These are phyloP conservation scores for Chrysogorgia sp. DNA, from an alignment of 92 coral and sea anemone species.

Conservation along the genomic window DNA sequence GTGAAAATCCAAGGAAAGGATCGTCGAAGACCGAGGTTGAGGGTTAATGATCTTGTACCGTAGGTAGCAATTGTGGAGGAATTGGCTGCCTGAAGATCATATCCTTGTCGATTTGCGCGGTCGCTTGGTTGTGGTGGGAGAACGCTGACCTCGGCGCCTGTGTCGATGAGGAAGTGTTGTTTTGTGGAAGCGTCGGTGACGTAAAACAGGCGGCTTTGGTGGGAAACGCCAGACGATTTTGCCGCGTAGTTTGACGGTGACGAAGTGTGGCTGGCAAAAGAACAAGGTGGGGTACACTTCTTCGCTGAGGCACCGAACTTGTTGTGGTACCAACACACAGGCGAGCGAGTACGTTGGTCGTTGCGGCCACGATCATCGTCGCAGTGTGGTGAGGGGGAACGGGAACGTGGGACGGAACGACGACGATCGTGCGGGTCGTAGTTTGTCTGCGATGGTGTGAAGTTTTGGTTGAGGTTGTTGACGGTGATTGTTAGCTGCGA, in stretches of 20 bases:
- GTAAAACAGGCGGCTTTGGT: neutral
- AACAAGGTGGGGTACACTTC: neutral
- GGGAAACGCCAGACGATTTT: neutral
- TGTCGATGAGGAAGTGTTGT: constrained; percentile 2
- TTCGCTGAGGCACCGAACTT: constrained; percentile 2
- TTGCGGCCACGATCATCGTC: no score
- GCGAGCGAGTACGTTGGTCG: no score
- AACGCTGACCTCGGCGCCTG: constrained; percentile 27
- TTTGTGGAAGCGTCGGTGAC: neutral
- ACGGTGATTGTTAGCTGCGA: no score
- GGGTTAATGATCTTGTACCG: neutral
- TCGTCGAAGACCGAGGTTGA: constrained; percentile 8
- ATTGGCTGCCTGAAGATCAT: constrained; percentile 31
- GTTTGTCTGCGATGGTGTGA: no score
- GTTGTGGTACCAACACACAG: neutral
- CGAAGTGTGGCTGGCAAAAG: neutral
- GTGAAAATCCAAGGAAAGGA: constrained; percentile 19
- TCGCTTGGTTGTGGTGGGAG: neutral
- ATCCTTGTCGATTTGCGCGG: neutral
- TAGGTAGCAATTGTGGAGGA: neutral
- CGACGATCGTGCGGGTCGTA: no score
- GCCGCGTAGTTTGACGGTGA: constrained; percentile 7
- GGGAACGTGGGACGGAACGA: no score
- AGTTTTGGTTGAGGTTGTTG: no score
- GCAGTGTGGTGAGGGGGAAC: no score